These are phyloP conservation scores for Rhabdophis nuchalis DNA, from an alignment of 2,797 vertebrate genomes.

Conservation along the genomic window DNA sequence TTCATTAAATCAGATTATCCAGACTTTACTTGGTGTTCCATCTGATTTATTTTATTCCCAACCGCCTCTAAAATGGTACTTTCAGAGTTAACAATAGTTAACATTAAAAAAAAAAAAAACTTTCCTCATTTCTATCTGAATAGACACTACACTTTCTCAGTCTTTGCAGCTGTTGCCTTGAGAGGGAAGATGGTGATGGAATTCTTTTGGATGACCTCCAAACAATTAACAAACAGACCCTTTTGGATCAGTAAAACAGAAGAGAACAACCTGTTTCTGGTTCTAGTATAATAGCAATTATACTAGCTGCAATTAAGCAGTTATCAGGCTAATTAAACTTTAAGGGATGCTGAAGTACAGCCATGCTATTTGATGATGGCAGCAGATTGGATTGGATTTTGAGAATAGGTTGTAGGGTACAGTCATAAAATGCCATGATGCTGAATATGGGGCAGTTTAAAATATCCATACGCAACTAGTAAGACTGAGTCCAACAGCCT, in stretches of 20 bases:
- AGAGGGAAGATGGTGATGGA: not conserved
- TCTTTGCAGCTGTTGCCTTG: not conserved
- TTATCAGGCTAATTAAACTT: not conserved
- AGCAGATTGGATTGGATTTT: not conserved
- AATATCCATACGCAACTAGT: not conserved
- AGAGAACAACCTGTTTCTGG: not conserved
- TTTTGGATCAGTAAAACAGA: not conserved
- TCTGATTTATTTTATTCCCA: not conserved
- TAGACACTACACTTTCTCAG: not conserved
- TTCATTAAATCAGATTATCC: not conserved
- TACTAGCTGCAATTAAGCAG: not conserved
- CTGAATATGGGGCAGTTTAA: not conserved
- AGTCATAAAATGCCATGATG: not conserved
- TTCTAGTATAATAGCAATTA: not conserved
- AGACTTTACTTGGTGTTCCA: not conserved
- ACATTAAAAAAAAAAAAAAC: not conserved
- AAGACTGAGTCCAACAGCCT: not conserved
- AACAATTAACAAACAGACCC: not conserved
- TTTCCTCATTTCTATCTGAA: not conserved
- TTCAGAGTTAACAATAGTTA: not conserved
- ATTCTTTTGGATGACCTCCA: not conserved
- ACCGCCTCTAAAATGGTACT: not conserved
- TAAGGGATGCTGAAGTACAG: not conserved
- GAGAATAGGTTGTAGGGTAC: not conserved
- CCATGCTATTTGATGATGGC: not conserved